phyloP scores from a whole-genome alignment of 2,888 invertebrate genomes.

The Andrena dorsata region DNA sequence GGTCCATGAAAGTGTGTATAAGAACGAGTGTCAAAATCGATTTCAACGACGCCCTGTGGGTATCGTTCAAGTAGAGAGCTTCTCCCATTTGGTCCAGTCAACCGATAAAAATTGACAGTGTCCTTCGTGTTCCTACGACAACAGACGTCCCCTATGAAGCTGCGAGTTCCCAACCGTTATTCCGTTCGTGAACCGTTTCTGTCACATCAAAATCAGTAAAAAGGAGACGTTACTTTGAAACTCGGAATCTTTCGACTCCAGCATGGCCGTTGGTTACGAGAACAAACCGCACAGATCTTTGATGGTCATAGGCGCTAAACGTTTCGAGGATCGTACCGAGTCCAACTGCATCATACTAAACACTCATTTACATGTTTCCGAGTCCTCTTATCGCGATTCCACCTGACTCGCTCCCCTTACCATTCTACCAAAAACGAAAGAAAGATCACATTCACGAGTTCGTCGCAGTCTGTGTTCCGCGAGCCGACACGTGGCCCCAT shows the following conservation, averaged over 20 bases:
- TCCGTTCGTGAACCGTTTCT: neutral
- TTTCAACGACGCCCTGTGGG: constrained; percentile 4
- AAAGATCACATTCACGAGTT: constrained; percentile 21
- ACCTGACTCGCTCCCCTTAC: neutral
- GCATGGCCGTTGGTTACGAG: constrained; percentile 21
- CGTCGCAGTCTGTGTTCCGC: neutral
- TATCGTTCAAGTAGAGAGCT: constrained; percentile 20
- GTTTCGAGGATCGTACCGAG: constrained; percentile 49
- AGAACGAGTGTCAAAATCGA: constrained; percentile 5
- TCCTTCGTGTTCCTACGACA: neutral
- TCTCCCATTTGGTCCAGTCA: neutral
- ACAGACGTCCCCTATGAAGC: neutral
- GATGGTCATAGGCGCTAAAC: constrained; percentile 31
- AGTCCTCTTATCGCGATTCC: constrained; percentile 9
- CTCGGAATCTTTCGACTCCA: constrained; percentile 34
- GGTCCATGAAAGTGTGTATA: constrained; percentile 5
- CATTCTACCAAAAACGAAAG: neutral
- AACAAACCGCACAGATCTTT: constrained; percentile 38
- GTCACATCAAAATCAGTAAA: neutral
- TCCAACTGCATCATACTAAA: constrained; percentile 57
- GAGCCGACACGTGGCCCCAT: neutral
- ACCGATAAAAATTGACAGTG: constrained; percentile 8
- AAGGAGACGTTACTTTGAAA: constrained; percentile 24
- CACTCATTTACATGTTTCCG: constrained; percentile 50
- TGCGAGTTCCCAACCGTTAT: neutral